Evolutionary conservation across 2,113 vertebrate species (phyloP).

Genomic region (Laticauda laticaudata): DNA sequence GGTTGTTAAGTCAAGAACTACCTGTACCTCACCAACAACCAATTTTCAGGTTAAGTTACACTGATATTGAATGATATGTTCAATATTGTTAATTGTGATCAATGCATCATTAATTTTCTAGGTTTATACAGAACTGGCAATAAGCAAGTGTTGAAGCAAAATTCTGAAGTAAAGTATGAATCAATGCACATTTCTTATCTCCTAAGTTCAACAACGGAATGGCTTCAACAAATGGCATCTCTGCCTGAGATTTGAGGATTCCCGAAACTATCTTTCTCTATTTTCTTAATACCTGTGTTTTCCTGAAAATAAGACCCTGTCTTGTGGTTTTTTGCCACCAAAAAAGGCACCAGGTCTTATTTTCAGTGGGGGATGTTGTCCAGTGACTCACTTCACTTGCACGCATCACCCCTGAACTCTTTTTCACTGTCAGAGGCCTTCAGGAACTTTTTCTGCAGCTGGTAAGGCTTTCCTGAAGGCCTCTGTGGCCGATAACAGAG

Average conservation of each 20-base stretch:
- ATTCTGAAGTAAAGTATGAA: not conserved
- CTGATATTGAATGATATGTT: not conserved
- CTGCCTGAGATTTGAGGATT: not conserved
- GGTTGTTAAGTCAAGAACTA: not conserved
- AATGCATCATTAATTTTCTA: not conserved
- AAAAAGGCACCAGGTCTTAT: no score
- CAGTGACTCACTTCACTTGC: no score
- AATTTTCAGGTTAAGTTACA: not conserved
- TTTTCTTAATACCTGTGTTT: not conserved
- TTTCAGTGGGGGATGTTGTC: no score
- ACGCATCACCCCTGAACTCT: no score
- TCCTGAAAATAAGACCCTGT: no score
- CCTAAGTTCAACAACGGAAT: not conserved
- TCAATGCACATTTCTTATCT: not conserved
- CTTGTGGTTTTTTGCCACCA: no score
- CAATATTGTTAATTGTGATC: not conserved
- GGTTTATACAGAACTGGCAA: not conserved
- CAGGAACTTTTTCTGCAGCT: no score
- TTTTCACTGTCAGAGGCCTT: no score
- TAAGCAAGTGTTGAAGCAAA: not conserved
- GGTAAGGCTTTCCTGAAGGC: no score
- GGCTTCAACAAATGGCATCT: not conserved
- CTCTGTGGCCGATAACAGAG: no score
- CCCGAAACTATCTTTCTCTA: not conserved
- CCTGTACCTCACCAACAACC: not conserved